Base-by-base conservation (phyloP, 64 coral and sea anemone genomes). In the Stylophora pistillata region DNA sequence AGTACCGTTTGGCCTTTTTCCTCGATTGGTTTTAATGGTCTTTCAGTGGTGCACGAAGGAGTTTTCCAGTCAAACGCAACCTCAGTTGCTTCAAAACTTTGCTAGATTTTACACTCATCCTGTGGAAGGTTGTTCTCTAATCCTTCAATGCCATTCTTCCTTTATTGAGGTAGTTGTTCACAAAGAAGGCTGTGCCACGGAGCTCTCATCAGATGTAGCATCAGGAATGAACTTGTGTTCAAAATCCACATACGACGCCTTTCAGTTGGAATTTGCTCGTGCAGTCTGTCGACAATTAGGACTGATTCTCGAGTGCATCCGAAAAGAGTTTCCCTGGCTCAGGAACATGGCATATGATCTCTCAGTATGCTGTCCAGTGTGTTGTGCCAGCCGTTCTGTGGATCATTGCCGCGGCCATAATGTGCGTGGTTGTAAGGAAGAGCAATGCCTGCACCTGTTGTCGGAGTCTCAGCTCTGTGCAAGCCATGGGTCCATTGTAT, bases 1-100 rank as follows among this genome's bases (percentile, higher is more conserved):
- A 27, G 26, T 88, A 27, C 86, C 86, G 16, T 15, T n/a, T 12
- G 74, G 57, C 3, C 78, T 88, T 56, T 64, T 78, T 47, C 52
- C 86, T 13, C 75, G 75, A 5, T 11, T 78, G n/a, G 52, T 78
- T 9, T 1, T 56, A 25, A 11, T 25, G 23, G 55, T 56, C 23
- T 47, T 29, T 78, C 75, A 78, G 52, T 78, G 75, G n/a, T n/a
- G 75, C 11, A 53, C 18, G 18, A 1, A 75, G 0, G 20, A 29
- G 12, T 55, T 78, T 56, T 78, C 52, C 23, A 56, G 23, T 4
- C 75, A 2, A 56, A 25, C 1, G 11, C 55, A 78, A 25, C 13
- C 75, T 56, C 20, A 78, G 53, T 56, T 78, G 23, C 29, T 25
- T 29, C 60, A 37, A 21, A 61, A 81, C 15, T 58, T 81, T 32